phyloP scores from a whole-genome alignment of 2,888 invertebrate species.

The Cheilosia soror region DNA sequence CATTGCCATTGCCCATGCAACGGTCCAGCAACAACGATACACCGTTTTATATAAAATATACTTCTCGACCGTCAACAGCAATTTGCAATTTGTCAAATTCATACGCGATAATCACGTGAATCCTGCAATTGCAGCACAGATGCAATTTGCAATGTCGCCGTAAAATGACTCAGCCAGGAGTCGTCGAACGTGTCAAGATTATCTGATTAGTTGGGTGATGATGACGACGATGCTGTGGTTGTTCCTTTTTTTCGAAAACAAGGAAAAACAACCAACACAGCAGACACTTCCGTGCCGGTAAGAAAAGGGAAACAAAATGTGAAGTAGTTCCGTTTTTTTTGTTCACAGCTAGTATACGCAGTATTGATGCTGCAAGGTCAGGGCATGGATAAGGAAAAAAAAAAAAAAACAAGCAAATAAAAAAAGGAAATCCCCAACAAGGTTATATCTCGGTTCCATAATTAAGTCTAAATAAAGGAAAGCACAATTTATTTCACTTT shows the following conservation, averaged over 20 bases:
- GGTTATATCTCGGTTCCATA: constrained; percentile 61
- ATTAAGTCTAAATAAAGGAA: constrained; percentile 65
- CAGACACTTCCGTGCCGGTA: constrained; percentile 13
- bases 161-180: constrained; percentile 21
- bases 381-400: not conserved
- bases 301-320: constrained; percentile 5
- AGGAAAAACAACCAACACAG: not conserved
- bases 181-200: constrained; percentile 69
- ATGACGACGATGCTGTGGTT: not conserved
- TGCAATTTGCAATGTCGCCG: constrained; percentile 37
- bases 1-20: constrained; percentile 24
- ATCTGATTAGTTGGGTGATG: constrained; percentile 47
- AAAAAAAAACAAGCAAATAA: constrained; percentile 2
- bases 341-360: not conserved
- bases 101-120: constrained; percentile 68
- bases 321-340: constrained; percentile 13
- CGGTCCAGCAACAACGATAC: constrained; percentile 26
- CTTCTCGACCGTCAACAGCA: constrained; percentile 48
- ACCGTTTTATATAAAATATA: constrained; percentile 10
- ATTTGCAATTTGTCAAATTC: constrained; percentile 75
- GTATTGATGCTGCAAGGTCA: constrained; percentile 30
- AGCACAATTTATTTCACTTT: constrained; percentile 11
- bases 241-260: not conserved
- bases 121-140: constrained; percentile 57
- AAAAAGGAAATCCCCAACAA: constrained; percentile 25